These are phyloP conservation scores for Catharus ustulatus DNA, from an alignment of 2,797 vertebrate genomes.

Conservation along the genomic window DNA sequence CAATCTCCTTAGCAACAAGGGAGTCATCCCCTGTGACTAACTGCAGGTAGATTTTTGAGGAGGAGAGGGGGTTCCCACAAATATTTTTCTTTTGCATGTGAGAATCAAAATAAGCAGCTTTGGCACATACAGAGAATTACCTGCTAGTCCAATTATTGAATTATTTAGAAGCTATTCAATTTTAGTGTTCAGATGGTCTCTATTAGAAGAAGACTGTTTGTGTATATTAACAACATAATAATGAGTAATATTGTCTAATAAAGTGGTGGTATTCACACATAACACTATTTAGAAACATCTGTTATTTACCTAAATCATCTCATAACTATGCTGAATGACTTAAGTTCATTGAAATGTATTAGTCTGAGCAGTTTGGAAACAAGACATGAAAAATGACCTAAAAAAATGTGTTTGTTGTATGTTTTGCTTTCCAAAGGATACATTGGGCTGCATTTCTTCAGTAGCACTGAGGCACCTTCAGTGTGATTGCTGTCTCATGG, in stretches of 20 bases:
- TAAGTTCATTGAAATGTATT: conserved; percentile 26
- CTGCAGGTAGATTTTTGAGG: not conserved
- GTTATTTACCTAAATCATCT: conserved; percentile 40
- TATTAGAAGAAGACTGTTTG: not conserved
- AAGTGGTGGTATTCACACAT: not conserved
- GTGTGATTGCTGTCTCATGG: not conserved
- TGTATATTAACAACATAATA: not conserved
- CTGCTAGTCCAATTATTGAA: not conserved
- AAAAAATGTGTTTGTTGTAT: not conserved
- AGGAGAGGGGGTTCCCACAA: not conserved
- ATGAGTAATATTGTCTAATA: conserved; percentile 14
- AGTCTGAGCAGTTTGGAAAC: not conserved
- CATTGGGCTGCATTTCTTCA: not conserved
- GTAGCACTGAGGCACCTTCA: not conserved
- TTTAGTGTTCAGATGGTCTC: not conserved
- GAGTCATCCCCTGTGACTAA: not conserved
- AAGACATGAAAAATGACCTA: not conserved
- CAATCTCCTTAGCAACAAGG: conserved; percentile 31
- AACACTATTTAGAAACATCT: conserved; percentile 3
- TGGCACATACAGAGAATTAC: not conserved
- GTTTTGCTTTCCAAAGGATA: not conserved
- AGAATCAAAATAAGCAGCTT: not conserved
- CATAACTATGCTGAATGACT: not conserved
- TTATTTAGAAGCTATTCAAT: not conserved
- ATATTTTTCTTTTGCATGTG: not conserved